Base-by-base conservation (phyloP, 2,797 vertebrate genomes). In the Hemitrygon akajei region DNA sequence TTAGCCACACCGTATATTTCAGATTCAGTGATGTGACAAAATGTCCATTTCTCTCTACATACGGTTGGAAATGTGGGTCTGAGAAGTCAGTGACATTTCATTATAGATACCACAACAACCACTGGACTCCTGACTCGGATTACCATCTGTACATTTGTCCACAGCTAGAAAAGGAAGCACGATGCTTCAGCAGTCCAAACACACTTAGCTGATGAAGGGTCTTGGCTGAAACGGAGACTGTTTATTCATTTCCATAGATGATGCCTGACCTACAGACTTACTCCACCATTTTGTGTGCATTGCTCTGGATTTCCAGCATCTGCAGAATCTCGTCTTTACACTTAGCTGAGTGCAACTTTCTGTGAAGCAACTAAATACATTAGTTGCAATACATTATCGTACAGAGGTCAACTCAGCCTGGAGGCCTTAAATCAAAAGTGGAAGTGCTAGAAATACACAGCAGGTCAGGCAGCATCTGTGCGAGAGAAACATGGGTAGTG, bases 81-180 rank as follows among this genome's bases (percentile, higher is more conserved):
- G 56, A 86, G 60, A 86, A 60, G 82, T 86, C 82, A 89, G 69
- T 37, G 86, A 69, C 86, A 66, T 89, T 89, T 89, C 58, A 66
- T 89, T 66, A 66, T 69, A 89, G n/a, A 18, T 20, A 34, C 47
- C 60, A 89, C n/a, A 34, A n/a, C 27, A 87, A 89, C 86, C 2
- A 63, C 60, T 66, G 9, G 86, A 10, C 18, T 69, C 86, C 60
- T 69, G 16, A 37, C n/a, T 34, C 22, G n/a, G n/a, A 7, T 63
- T 37, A 40, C 18, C 63, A 89, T 69, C 60, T 69, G 66, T 63
- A 37, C 16, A 69, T 89, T 89, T 69, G 58, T 89, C 37, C 86
- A 66, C 69, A 63, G 60, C 63, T n/a, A 69, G n/a, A 34, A 89
- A 89, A 69, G 66, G 60, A 69, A 89, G 7, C 63, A 69, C 86